These are phyloP conservation scores for Dendroctonus ponderosae DNA, from an alignment of 1,140 invertebrate species.

Conservation along the genomic window DNA sequence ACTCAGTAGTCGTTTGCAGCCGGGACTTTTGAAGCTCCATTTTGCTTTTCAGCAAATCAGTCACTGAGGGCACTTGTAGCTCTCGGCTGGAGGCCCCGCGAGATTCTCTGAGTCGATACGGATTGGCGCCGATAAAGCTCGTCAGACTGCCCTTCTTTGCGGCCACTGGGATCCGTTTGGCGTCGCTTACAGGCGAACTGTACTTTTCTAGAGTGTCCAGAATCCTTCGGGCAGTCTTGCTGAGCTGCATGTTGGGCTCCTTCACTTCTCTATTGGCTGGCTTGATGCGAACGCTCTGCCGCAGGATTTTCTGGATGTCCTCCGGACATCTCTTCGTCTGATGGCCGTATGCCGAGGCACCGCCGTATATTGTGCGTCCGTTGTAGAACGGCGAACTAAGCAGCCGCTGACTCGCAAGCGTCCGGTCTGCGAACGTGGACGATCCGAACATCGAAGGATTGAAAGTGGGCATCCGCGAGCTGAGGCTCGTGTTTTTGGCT, in stretches of 20 bases:
- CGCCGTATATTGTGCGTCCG: slow-evolving; percentile 78
- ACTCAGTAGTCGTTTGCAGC: slow-evolving; percentile 61
- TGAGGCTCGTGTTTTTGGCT: slow-evolving; percentile 49
- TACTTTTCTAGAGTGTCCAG: slow-evolving; percentile 71
- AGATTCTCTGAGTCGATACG: slow-evolving; percentile 37
- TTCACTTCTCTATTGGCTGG: slow-evolving; percentile 48
- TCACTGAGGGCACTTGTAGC: slow-evolving; percentile 58
- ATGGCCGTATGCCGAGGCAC: slow-evolving; percentile 65
- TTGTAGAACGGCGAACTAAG: slow-evolving; percentile 74
- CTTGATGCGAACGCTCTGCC: slow-evolving; percentile 52
- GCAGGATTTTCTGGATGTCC: slow-evolving; percentile 23
- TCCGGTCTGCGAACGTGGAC: slow-evolving; percentile 47
- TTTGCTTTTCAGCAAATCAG: slow-evolving; percentile 61
- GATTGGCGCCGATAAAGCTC: slow-evolving; percentile 43
- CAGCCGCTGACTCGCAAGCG: slow-evolving; percentile 46
- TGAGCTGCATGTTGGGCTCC: slow-evolving; percentile 38
- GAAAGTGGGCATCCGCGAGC: slow-evolving; percentile 57
- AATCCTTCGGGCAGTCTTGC: slow-evolving; percentile 66
- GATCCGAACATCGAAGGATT: slow-evolving; percentile 56
- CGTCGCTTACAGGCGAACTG: slow-evolving; percentile 70
- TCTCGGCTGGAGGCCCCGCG: slow-evolving; percentile 50
- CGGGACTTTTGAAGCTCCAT: slow-evolving; percentile 52
- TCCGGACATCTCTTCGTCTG: slow-evolving; percentile 42
- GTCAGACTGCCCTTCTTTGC: slow-evolving; percentile 38
- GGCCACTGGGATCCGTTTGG: slow-evolving; percentile 64